A percentile compares a stretch with the other conserved stretches of the same genome.
These are phyloP conservation scores for Gouania willdenowi DNA, from an alignment of 2,797 vertebrate genomes.

Conservation along the genomic window DNA sequence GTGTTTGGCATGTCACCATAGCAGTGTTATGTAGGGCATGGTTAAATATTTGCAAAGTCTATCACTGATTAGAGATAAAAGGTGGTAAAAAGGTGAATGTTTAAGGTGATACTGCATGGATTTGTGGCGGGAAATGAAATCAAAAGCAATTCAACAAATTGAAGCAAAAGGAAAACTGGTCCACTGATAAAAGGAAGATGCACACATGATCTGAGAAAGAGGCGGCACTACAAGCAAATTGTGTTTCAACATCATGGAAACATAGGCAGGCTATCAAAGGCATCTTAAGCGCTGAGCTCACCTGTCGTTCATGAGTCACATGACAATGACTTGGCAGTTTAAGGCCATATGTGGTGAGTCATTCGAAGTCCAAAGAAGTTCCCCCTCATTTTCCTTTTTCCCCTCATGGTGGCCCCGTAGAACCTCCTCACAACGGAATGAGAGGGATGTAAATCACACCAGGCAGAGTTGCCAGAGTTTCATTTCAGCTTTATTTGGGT, in stretches of 20 bases:
- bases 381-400: constrained; percentile 19
- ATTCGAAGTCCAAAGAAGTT: constrained; percentile 29
- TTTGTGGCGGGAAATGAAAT: no score
- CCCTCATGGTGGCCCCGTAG: background rate
- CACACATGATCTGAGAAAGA: no score
- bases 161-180: no score
- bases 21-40: constrained; percentile 32
- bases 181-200: no score
- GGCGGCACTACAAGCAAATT: no score
- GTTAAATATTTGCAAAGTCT: constrained; percentile 68
- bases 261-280: background rate
- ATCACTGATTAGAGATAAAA: constrained; percentile 48
- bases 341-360: constrained; percentile 26
- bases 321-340: constrained; percentile 37
- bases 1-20: constrained; percentile 65
- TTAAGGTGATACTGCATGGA: no score
- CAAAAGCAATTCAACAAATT: no score
- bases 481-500: background rate
- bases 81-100: no score
- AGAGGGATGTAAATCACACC: background rate
- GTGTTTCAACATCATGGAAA: constrained; percentile 19
- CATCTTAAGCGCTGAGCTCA: background rate
- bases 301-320: constrained; percentile 21
- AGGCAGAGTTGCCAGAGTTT: background rate
- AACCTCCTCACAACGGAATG: constrained; percentile 1